Evolutionary conservation across 2,113 vertebrate species (phyloP).

Genomic region (Laticauda colubrina): DNA sequence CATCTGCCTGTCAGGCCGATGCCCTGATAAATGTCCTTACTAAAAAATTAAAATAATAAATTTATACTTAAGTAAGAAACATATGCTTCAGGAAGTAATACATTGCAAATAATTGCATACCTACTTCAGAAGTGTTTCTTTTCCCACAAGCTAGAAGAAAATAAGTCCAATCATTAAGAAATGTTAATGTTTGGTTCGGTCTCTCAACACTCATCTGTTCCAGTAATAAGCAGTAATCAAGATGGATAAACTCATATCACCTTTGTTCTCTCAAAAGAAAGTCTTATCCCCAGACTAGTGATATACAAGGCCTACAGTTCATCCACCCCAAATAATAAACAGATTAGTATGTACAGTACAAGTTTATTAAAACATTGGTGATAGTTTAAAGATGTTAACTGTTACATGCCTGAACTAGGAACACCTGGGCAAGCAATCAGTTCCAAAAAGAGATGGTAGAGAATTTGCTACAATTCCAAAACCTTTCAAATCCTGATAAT

Average conservation of each 20-base stretch:
- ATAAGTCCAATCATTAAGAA: background rate
- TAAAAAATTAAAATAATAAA: background rate
- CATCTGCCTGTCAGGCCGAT: background rate
- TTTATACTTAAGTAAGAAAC: background rate
- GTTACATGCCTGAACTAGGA: background rate
- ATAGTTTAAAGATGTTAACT: background rate
- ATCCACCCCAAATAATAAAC: background rate
- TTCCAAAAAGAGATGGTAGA: background rate
- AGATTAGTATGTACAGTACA: background rate
- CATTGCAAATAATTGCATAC: background rate
- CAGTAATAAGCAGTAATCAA: conserved; percentile 11
- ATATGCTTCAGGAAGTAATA: background rate
- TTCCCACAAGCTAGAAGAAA: background rate
- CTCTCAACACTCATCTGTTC: conserved; percentile 3
- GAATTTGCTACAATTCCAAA: background rate
- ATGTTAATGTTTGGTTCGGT: background rate
- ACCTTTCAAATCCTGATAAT: background rate
- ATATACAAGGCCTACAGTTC: background rate
- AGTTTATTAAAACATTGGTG: background rate
- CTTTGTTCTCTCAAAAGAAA: background rate
- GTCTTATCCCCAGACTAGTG: background rate
- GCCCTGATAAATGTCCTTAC: background rate
- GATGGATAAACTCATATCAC: background rate
- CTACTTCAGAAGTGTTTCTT: background rate
- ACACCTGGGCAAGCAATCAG: background rate